phyloP scores from a whole-genome alignment of 1,140 invertebrate genomes.

The Bombus picipes region DNA sequence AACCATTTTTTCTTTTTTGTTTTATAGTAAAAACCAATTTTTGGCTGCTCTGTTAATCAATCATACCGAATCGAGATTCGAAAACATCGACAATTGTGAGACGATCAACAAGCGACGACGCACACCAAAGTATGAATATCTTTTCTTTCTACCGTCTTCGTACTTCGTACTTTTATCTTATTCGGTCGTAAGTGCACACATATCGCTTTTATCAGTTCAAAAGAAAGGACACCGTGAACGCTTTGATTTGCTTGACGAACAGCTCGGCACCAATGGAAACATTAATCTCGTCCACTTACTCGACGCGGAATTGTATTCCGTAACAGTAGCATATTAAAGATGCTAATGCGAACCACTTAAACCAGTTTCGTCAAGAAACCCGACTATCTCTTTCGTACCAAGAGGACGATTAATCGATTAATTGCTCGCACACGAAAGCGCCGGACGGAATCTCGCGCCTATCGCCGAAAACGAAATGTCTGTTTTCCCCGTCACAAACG shows the following conservation, averaged over 20 bases:
- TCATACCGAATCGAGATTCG: background rate
- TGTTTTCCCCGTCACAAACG: constrained; percentile 6
- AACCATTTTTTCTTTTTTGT: too few relatives aligned
- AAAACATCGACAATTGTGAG: background rate
- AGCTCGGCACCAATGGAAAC: constrained; percentile 15
- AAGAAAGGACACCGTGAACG: constrained; percentile 34
- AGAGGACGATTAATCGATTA: constrained; percentile 42
- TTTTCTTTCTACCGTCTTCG: background rate
- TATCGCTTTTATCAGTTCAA: constrained; percentile 43
- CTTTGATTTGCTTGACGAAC: constrained; percentile 22
- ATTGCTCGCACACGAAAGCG: background rate
- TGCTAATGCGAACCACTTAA: constrained; percentile 43
- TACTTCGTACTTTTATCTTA: constrained; percentile 40
- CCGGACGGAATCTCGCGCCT: background rate
- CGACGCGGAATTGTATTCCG: constrained; percentile 32
- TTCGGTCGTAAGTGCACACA: constrained; percentile 25
- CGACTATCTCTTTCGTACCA: background rate
- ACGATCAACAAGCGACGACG: background rate
- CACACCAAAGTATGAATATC: background rate
- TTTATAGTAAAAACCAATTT: constrained; percentile 6
- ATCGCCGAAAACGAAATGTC: constrained; percentile 11
- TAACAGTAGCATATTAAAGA: constrained; percentile 42
- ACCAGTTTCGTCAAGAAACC: constrained; percentile 32
- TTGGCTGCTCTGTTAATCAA: constrained; percentile 20
- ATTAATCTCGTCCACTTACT: constrained; percentile 38